phyloP scores from a whole-genome alignment of 2,113 vertebrate species.

The Zeus faber region DNA sequence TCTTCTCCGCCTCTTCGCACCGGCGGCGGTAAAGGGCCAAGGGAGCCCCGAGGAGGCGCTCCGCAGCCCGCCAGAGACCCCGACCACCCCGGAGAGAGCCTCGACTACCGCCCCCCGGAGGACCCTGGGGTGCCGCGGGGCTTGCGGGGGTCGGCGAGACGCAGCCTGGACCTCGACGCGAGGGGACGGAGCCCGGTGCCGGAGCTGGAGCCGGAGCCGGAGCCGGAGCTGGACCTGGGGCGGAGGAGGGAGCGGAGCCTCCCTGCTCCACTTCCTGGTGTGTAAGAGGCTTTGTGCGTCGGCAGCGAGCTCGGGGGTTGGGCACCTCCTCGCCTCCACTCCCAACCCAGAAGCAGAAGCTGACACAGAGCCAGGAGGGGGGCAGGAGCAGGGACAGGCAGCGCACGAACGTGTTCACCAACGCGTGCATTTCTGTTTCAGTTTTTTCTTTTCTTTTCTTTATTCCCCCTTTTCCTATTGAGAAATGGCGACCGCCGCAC shows the following conservation, averaged over 20 bases:
- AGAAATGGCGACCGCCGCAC: constrained; percentile 1
- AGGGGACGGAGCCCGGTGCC: not conserved
- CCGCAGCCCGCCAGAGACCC: constrained; percentile 75
- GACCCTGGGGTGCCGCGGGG: constrained; percentile 62
- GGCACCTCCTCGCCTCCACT: constrained; percentile 63
- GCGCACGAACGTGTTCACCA: constrained; percentile 74
- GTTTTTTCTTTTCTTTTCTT: not conserved
- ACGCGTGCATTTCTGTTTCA: constrained; percentile 52
- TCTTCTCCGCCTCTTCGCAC: constrained; percentile 47
- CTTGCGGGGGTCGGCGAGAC: constrained; percentile 66
- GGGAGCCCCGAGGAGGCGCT: constrained; percentile 69
- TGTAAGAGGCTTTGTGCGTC: constrained; percentile 75
- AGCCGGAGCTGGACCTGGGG: constrained; percentile 36
- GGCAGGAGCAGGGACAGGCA: constrained; percentile 73
- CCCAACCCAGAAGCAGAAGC: constrained; percentile 73
- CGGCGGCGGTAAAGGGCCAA: constrained; percentile 54
- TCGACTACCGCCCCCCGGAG: constrained; percentile 66
- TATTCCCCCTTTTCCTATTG: constrained; percentile 6
- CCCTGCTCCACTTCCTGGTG: constrained; percentile 74
- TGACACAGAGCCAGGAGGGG: constrained; percentile 73
- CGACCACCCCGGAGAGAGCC: no score
- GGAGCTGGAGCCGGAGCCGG: no score
- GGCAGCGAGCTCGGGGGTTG: constrained; percentile 76
- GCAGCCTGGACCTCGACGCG: constrained; percentile 35
- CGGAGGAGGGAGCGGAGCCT: constrained; percentile 55